A percentile compares a stretch with the other conserved stretches of the same genome.
Evolutionary conservation across 2,888 invertebrate genomes (phyloP).

Genomic region (Oscheius sp.): DNA sequence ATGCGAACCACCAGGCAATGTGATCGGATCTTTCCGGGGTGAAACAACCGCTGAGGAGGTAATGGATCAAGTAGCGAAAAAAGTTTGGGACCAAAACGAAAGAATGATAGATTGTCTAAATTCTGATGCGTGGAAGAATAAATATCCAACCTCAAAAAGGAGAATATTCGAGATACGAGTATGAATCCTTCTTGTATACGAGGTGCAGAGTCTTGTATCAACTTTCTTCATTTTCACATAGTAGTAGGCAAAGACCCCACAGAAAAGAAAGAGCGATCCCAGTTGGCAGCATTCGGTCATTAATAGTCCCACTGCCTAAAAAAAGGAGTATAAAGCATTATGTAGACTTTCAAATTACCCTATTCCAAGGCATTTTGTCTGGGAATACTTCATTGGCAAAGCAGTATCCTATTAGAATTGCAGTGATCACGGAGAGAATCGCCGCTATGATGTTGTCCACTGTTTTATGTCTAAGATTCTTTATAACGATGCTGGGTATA

Average conservation of each 20-base stretch:
- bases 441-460: not conserved
- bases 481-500: not conserved
- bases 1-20: conserved; percentile 25
- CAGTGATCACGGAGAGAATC: not conserved
- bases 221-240: conserved; percentile 29
- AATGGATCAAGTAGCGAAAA: conserved; percentile 23
- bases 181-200: conserved; percentile 14
- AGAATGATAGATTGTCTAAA: conserved; percentile 18
- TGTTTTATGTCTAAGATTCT: conserved; percentile 1
- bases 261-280: conserved; percentile 28
- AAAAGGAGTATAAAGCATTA: not conserved
- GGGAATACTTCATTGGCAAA: conserved; percentile 22
- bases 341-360: not conserved
- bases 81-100: conserved; percentile 23
- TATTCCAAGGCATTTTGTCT: conserved; percentile 19
- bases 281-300: conserved; percentile 28
- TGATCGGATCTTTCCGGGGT: conserved; percentile 30
- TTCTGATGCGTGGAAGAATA: not conserved
- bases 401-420: not conserved
- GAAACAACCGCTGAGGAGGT: conserved; percentile 21
- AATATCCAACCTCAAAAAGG: conserved; percentile 10
- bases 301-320: conserved; percentile 22
- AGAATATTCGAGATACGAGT: conserved; percentile 8
- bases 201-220: conserved; percentile 27
- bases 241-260: conserved; percentile 20